Base-by-base conservation (phyloP, 2,888 invertebrate genomes). In the Caenorhabditis sp. region DNA sequence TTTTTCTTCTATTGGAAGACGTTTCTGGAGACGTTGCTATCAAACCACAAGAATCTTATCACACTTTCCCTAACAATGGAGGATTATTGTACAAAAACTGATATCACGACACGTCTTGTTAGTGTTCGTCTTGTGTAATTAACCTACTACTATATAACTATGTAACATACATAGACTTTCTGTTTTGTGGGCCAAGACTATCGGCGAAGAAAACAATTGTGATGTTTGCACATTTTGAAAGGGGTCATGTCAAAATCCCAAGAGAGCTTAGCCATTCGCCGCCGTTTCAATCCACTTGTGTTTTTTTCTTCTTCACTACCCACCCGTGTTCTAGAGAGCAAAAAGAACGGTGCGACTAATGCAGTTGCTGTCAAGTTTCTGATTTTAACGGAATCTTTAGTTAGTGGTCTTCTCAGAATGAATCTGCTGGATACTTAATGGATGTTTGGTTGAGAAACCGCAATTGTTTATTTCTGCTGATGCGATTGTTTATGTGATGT, bases 191-290 rank as follows among this genome's bases (percentile, higher is more conserved):
- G 22, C 35, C 49, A 47, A 64, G 47, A 49, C 19, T 31, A 24
- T 54, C 54, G 54, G 5, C 8, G 54, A 16, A 24, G 68, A 54
- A 68, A 77, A 77, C 66, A 77, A 70, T 54, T 38, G 58, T 70
- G 64, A 79, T 79, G 79, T 79, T 79, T 79, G 79, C 79, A 70
- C 79, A 79, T 79, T 79, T 58, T 56, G 79, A 79, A 64, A 79
- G 35, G 70, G 79, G 79, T 79, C 79, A 79, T 70, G 79, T 79
- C 79, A 70, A 79, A 79, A 70, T 64, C 79, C 79, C 70, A 31
- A 56, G 79, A 70, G 79, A 72, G 64, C 63, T 54, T 64, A 51
- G 76, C 68, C 68, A 66, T 68, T 74, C 35, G 51, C 54, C 70
- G 69, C 69, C 77, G 77, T 69, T 77, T 69, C 77, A 28, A 56